Percentiles rank a stretch among this genome's conserved stretches.
Evolutionary conservation across 1,140 invertebrate species (phyloP).

Genomic region (Drosophila littoralis): DNA sequence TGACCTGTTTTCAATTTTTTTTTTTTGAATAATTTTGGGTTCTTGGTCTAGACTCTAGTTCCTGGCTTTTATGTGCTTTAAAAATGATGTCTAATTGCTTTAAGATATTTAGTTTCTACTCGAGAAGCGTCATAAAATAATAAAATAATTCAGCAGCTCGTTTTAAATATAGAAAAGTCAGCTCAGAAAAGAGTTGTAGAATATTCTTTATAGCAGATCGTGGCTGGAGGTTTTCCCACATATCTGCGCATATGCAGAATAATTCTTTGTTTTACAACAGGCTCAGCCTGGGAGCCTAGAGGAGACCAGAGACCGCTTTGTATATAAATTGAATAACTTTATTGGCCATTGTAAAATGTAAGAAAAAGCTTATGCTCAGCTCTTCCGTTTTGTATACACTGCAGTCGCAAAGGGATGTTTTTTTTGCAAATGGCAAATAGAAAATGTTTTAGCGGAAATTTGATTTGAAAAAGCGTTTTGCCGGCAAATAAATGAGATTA

Average conservation of each 20-base stretch:
- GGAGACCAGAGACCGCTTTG: not conserved
- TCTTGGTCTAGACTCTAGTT: no score
- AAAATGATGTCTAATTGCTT: no score
- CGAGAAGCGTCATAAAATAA: no score
- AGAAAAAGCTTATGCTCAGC: slow-evolving; percentile 1
- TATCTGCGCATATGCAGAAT: not conserved
- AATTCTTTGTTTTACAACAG: not conserved
- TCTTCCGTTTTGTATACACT: not conserved
- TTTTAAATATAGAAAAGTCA: no score
- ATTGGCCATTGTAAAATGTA: slow-evolving; percentile 1
- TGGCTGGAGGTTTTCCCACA: not conserved
- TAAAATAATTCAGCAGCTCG: no score
- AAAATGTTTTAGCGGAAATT: slow-evolving; percentile 83
- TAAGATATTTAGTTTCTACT: no score
- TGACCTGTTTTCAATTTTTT: no score
- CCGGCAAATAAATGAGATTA: slow-evolving; percentile 82
- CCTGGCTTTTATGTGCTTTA: no score
- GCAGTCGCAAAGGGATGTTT: slow-evolving; percentile 32
- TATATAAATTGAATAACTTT: slow-evolving; percentile 15
- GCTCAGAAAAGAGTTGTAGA: no score
- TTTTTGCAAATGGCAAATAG: slow-evolving; percentile 61
- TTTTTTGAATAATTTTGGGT: no score
- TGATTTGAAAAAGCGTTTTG: slow-evolving; percentile 83
- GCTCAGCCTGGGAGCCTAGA: not conserved
- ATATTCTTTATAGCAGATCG: no score